Evolutionary conservation across 2,797 vertebrate genomes (phyloP).

Genomic region (Sibirionetta formosa): DNA sequence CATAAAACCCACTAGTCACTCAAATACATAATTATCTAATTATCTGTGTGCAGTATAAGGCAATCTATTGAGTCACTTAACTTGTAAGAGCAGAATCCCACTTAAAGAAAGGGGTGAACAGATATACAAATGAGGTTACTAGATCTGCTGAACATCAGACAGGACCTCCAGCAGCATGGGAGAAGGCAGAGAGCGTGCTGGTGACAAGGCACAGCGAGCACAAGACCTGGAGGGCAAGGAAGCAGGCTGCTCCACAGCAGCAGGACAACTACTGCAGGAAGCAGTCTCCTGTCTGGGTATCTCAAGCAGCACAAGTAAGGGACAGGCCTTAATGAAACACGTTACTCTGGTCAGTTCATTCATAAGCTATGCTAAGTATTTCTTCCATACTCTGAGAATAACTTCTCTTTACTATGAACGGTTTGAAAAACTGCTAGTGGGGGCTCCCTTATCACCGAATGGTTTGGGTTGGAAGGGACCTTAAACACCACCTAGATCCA

Average conservation of each 20-base stretch:
- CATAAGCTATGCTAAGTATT: not conserved
- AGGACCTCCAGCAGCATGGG: accelerated
- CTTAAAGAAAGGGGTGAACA: not conserved
- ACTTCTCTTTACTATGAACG: accelerated
- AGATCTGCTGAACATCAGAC: not conserved
- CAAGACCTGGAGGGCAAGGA: not conserved
- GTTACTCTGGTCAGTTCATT: not conserved
- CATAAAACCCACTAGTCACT: not conserved
- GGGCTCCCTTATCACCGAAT: not conserved
- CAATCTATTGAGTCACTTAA: not conserved
- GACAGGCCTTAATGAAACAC: not conserved
- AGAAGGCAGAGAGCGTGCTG: not conserved
- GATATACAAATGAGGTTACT: accelerated
- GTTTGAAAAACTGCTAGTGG: not conserved
- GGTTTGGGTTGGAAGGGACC: too few relatives aligned
- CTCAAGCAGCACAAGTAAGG: not conserved
- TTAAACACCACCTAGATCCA: too few relatives aligned
- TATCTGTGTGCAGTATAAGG: not conserved
- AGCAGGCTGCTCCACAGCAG: not conserved
- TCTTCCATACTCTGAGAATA: not conserved
- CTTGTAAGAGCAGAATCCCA: not conserved
- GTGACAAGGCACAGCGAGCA: not conserved
- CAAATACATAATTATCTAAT: not conserved
- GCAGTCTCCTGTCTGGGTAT: not conserved
- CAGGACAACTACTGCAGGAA: not conserved